Conservation (phyloP, 2,113 vertebrate species). For the Pygoscelis adeliae region DNA sequence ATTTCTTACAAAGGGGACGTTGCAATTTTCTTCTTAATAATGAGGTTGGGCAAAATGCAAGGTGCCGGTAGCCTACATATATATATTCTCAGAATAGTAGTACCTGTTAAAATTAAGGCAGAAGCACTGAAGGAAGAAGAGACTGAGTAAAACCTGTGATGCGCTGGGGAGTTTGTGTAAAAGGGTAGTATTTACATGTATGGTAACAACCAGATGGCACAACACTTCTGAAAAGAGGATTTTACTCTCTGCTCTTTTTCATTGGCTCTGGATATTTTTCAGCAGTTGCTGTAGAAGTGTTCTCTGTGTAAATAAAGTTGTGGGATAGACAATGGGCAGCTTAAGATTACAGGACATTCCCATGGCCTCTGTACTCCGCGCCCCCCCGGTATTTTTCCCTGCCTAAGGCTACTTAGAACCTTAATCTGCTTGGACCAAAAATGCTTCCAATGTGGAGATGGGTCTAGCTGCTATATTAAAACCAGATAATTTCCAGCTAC, state of each 20-base stretch:
- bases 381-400: conserved; percentile 31
- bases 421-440: conserved; percentile 26
- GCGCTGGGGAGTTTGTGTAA: neutral
- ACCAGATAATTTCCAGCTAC: conserved; percentile 6
- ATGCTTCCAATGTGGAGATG: conserved; percentile 11
- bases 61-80: neutral
- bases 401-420: neutral
- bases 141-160: neutral
- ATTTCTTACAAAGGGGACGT: neutral
- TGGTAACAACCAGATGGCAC: neutral
- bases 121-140: neutral
- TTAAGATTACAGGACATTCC: conserved; percentile 45
- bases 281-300: neutral
- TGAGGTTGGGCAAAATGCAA: neutral
- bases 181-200: neutral
- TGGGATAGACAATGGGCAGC: neutral
- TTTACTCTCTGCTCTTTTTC: neutral
- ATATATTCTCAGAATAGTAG: neutral
- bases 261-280: neutral
- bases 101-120: neutral
- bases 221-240: neutral
- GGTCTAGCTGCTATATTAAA: neutral
- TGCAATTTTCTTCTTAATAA: neutral
- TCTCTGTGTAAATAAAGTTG: neutral
- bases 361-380: conserved; percentile 27